A percentile compares a stretch with the other conserved stretches of the same genome.
phyloP scores from a whole-genome alignment of 2,888 invertebrate species.

The Epistrophe eligans region DNA sequence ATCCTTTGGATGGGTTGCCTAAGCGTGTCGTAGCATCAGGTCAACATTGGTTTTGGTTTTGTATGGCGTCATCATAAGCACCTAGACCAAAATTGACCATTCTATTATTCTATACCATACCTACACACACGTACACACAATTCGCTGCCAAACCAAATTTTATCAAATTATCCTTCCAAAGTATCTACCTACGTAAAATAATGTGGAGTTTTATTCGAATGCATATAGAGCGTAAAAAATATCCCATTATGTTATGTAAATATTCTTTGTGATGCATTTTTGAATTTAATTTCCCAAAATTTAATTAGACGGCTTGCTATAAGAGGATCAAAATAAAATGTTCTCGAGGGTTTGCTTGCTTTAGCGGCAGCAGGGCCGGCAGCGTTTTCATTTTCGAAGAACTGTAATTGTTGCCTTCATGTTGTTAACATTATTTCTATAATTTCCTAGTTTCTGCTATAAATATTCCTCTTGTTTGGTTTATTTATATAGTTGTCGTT shows the following conservation, averaged over 20 bases:
- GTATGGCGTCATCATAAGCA: conserved; percentile 31
- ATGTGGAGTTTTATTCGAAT: neutral
- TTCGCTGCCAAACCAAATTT: neutral
- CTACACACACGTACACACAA: neutral
- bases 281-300: conserved; percentile 57
- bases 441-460: conserved; percentile 40
- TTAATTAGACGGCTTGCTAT: conserved; percentile 53
- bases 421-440: conserved; percentile 54
- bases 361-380: too few species aligned
- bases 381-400: conserved; percentile 28
- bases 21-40: neutral
- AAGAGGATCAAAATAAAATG: neutral
- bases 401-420: conserved; percentile 43
- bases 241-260: neutral
- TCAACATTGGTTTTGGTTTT: conserved; percentile 13
- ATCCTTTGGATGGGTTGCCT: conserved; percentile 4
- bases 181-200: too few species aligned
- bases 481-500: neutral
- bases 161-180: neutral
- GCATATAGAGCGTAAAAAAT: neutral
- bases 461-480: conserved; percentile 23
- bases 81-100: neutral
- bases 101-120: too few species aligned
- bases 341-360: too few species aligned
- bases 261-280: conserved; percentile 55